Conservation (phyloP, 1,140 invertebrate species). For the Meloidogyne exigua region DNA sequence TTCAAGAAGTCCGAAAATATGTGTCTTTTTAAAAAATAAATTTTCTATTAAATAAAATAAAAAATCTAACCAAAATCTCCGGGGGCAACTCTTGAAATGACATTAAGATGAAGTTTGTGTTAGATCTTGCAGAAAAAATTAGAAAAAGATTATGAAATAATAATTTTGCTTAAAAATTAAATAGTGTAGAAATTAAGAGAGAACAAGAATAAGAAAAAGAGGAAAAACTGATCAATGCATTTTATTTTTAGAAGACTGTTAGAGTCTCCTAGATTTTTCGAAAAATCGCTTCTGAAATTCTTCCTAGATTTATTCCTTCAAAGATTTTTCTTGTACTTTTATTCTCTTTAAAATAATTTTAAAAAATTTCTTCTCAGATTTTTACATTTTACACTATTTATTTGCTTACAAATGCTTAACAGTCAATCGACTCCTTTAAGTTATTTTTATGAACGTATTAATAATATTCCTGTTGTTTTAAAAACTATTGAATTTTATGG, state of each 20-base stretch:
- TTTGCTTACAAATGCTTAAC: background rate
- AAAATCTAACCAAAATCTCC: constrained; percentile 1
- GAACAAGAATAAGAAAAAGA: no score
- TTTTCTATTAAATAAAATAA: background rate
- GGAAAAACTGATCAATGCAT: no score
- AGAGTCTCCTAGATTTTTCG: no score
- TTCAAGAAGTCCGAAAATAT: background rate
- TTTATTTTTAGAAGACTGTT: no score
- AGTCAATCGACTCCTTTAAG: background rate
- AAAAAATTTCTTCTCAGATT: background rate
- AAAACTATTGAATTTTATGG: constrained; percentile 56
- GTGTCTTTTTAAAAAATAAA: constrained; percentile 6
- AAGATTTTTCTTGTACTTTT: no score
- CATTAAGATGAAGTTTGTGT: background rate
- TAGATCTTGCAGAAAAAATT: no score
- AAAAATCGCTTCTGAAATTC: no score
- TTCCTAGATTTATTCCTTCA: no score
- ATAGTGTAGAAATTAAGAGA: no score
- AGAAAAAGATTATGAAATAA: no score
- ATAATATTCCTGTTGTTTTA: constrained; percentile 38
- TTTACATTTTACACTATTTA: background rate
- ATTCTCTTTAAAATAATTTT: background rate
- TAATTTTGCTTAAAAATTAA: no score
- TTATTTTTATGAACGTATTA: background rate
- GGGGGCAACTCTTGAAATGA: background rate